Evolutionary conservation across 2,113 vertebrate genomes (phyloP).

Genomic region (Leiothrix lutea): DNA sequence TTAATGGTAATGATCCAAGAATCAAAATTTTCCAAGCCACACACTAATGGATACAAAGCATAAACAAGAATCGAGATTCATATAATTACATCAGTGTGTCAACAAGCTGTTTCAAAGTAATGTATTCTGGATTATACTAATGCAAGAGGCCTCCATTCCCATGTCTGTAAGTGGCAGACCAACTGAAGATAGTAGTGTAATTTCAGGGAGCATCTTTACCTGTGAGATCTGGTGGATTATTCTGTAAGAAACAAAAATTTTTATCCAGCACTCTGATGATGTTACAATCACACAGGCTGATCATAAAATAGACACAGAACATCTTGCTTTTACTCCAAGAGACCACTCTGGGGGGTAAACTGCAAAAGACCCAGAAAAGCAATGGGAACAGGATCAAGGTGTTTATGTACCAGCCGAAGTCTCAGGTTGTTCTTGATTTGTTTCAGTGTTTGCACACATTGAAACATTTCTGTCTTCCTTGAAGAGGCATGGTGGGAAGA

Average conservation of each 20-base stretch:
- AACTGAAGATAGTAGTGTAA: background rate
- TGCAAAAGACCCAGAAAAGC: background rate
- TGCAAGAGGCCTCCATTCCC: background rate
- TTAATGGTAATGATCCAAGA: background rate
- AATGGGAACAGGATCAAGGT: background rate
- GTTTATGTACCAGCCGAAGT: background rate
- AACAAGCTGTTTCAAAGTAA: background rate
- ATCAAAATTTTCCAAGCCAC: background rate
- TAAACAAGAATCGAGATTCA: background rate
- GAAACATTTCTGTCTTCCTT: background rate
- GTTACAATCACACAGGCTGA: rapidly evolving
- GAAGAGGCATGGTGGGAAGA: background rate
- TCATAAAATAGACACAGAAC: background rate
- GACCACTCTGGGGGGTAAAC: background rate
- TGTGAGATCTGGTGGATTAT: background rate
- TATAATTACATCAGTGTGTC: background rate
- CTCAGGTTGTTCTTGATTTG: background rate
- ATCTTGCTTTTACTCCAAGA: background rate
- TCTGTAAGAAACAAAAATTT: background rate
- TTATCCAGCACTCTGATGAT: background rate
- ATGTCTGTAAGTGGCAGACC: background rate
- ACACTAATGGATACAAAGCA: background rate
- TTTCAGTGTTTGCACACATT: background rate
- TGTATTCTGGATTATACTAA: background rate
- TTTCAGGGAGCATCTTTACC: background rate